Conservation (phyloP, 64 coral and sea anemone species). For the Pocillopora verrucosa region DNA sequence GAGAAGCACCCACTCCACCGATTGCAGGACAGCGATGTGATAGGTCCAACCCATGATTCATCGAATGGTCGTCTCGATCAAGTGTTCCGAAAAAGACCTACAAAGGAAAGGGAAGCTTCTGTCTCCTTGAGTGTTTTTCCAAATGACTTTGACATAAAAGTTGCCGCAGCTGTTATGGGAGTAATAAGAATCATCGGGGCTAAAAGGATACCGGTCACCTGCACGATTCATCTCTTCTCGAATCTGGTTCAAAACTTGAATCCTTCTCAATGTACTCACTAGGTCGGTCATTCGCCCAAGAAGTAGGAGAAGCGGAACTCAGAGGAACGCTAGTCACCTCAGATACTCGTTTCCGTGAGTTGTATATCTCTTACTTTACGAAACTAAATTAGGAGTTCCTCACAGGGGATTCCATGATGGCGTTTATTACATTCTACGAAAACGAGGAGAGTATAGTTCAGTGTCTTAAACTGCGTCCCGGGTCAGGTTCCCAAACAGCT, state of each 20-base stretch:
- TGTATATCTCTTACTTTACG: neutral
- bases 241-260: neutral
- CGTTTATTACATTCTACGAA: neutral
- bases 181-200: neutral
- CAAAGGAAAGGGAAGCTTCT: neutral
- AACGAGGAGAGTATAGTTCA: neutral
- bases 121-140: neutral
- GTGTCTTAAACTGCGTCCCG: neutral
- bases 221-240: conserved; percentile 13
- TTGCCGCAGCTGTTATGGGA: conserved; percentile 29
- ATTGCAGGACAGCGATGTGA: neutral
- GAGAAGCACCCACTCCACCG: neutral
- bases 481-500: neutral
- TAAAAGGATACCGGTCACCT: conserved; percentile 4
- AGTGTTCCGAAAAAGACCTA: conserved; percentile 8
- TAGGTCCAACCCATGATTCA: neutral
- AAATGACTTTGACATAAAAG: conserved; percentile 5
- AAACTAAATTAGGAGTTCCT: neutral
- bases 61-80: neutral
- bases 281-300: neutral
- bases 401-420: neutral
- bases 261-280: conserved; percentile 12
- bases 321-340: neutral
- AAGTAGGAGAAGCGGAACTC: neutral
- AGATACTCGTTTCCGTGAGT: neutral